A percentile compares a stretch with the other conserved stretches of the same genome.
Evolutionary conservation across 2,113 vertebrate species (phyloP).

Genomic region (Thunnus maccoyii): DNA sequence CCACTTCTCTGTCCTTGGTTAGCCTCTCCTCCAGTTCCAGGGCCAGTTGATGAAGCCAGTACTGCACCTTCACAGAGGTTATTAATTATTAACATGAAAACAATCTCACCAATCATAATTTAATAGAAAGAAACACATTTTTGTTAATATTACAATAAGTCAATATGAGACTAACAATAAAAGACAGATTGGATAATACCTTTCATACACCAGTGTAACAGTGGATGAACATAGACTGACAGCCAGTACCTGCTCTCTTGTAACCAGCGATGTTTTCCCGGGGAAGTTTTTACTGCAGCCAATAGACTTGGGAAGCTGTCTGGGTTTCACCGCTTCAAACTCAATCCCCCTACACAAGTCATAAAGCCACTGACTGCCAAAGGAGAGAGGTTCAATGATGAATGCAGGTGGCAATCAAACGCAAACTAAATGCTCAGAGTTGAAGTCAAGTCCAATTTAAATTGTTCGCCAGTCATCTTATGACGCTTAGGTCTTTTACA

Average conservation of each 20-base stretch:
- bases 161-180: not conserved
- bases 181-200: not conserved
- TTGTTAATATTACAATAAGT: not conserved
- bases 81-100: not conserved
- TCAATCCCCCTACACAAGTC: conserved; percentile 95
- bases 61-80: conserved; percentile 86
- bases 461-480: not conserved
- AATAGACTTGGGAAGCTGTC: conserved; percentile 93
- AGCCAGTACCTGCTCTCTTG: conserved; percentile 87
- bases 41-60: conserved; percentile 95
- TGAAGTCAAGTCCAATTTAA: not conserved
- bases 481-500: not conserved
- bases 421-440: not conserved
- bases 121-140: not conserved
- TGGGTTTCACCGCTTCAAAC: conserved; percentile 94
- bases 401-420: not conserved
- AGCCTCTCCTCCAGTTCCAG: conserved; percentile 95
- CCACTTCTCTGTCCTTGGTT: conserved; percentile 91
- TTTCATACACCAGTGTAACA: not conserved
- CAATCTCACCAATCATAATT: not conserved
- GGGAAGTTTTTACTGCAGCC: conserved; percentile 97
- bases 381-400: conserved; percentile 6
- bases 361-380: conserved; percentile 91
- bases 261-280: conserved; percentile 89
- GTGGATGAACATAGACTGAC: not conserved